phyloP scores from a whole-genome alignment of 2,888 invertebrate genomes.

The Thumatha senex region DNA sequence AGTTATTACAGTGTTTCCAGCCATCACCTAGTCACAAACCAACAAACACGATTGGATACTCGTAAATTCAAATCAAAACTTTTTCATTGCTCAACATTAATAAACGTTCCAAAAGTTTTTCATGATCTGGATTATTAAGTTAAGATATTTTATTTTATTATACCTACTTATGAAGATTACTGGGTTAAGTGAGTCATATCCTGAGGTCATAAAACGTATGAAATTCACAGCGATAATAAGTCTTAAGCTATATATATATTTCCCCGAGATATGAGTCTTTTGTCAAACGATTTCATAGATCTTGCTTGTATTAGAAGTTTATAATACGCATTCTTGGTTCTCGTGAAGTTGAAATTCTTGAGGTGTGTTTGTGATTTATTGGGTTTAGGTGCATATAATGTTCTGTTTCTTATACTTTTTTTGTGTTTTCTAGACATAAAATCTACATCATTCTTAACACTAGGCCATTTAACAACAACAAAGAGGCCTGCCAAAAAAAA shows the following conservation, averaged over 20 bases:
- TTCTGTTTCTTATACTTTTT: too few species aligned
- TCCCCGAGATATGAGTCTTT: conserved; percentile 29
- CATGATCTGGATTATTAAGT: conserved; percentile 38
- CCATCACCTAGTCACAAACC: conserved; percentile 18
- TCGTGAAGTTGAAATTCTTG: conserved; percentile 13
- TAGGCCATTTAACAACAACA: background rate
- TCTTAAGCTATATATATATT: conserved; percentile 44
- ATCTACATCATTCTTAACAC: too few species aligned
- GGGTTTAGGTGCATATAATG: background rate
- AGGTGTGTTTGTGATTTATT: conserved; percentile 16
- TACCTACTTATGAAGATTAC: conserved; percentile 29
- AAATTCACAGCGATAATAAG: conserved; percentile 33
- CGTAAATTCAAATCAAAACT: conserved; percentile 39
- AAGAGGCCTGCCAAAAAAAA: conserved; percentile 9
- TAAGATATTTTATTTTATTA: conserved; percentile 36
- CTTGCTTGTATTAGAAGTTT: conserved; percentile 23
- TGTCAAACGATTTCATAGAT: conserved; percentile 28
- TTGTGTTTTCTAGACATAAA: too few species aligned
- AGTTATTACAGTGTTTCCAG: conserved; percentile 33
- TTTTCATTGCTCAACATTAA: conserved; percentile 35
- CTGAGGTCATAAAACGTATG: conserved; percentile 33
- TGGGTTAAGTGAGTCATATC: conserved; percentile 25
- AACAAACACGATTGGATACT: conserved; percentile 31
- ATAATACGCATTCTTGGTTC: conserved; percentile 8
- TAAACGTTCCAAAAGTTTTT: conserved; percentile 35